Evolutionary conservation across 2,113 vertebrate genomes (phyloP).

Genomic region (Zonotrichia leucophrys): DNA sequence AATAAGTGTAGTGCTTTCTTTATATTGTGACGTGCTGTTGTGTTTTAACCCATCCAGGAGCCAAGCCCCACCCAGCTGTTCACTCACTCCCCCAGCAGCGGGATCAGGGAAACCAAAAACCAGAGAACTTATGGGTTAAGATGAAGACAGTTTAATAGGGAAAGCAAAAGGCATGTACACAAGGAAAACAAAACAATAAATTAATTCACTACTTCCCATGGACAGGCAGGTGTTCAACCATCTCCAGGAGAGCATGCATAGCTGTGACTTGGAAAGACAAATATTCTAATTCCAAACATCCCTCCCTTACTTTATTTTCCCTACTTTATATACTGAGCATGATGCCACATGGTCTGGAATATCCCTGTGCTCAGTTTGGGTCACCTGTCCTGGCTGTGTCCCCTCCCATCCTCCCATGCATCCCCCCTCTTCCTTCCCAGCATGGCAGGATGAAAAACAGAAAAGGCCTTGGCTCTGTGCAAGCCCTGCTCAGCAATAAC

Average conservation of each 20-base stretch:
- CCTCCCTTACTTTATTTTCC: not conserved
- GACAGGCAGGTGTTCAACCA: not conserved
- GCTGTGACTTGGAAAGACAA: not conserved
- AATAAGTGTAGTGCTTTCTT: not conserved
- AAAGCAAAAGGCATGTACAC: not conserved
- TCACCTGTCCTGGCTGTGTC: not conserved
- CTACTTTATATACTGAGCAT: not conserved
- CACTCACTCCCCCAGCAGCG: not conserved
- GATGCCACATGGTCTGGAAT: not conserved
- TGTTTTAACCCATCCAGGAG: not conserved
- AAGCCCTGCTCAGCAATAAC: not conserved
- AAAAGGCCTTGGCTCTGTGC: not conserved
- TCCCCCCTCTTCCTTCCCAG: not conserved
- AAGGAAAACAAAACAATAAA: not conserved
- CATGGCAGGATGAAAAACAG: rapidly evolving
- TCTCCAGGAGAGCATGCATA: not conserved
- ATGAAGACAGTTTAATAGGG: not conserved
- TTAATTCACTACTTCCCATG: not conserved
- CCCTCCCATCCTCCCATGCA: not conserved
- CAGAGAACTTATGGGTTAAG: not conserved
- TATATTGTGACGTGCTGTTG: not conserved
- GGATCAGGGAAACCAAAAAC: not conserved
- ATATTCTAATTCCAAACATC: not conserved
- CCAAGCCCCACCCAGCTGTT: not conserved
- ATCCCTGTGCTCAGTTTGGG: not conserved